Base-by-base conservation (phyloP, 2,113 vertebrate genomes). In the Probosciger aterrimus region DNA sequence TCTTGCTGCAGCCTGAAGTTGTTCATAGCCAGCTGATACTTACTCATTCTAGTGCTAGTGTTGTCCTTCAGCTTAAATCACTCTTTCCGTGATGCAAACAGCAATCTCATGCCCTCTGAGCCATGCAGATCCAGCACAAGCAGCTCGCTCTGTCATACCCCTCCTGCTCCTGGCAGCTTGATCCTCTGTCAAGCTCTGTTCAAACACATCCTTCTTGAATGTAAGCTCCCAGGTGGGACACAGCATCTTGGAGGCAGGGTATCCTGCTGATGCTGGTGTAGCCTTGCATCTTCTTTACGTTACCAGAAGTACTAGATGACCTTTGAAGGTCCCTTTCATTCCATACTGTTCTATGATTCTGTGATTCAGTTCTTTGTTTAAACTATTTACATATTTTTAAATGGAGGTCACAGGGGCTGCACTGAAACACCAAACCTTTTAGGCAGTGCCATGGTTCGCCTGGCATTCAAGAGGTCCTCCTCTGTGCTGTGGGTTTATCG, bases 371-470 rank as follows among this genome's bases (percentile, higher is more conserved):
- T 88, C 33, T 74, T 82, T 74, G 11, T 63, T 92, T 79, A 68
- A 95, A 77, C 6, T 49, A 24, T 64, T 88, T 82, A 8, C 14
- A 5, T 93, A 28, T 37, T 92, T 67, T 93, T 50, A 50, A 91
- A 19, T 55, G 46, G 25, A 7, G 2, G 16, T 59, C 46, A 37
- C 25, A 39, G 53, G 5, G 49, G 25, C 33, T 88, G 67, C 65
- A 90, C 33, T 85, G 62, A 73, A 88, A 47, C 63, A 52, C 20
- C 11, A n/a, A 53, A 77, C 28, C 59, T 92, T 93, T 74, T 90
- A 93, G 50, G 11, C 44, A 52, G 31, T 50, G 10, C 39, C 23
- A 11, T 15, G 41, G 46, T 83, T 96, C 46, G 50, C n/a, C 37
- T 69, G 67, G 43, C 64, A 53, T 90, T 63, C 37, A 55, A 41